A percentile compares a stretch with the other conserved stretches of the same genome.
These are phyloP conservation scores for Orycteropus afer DNA, from an alignment of 2,113 vertebrate genomes.

Conservation along the genomic window DNA sequence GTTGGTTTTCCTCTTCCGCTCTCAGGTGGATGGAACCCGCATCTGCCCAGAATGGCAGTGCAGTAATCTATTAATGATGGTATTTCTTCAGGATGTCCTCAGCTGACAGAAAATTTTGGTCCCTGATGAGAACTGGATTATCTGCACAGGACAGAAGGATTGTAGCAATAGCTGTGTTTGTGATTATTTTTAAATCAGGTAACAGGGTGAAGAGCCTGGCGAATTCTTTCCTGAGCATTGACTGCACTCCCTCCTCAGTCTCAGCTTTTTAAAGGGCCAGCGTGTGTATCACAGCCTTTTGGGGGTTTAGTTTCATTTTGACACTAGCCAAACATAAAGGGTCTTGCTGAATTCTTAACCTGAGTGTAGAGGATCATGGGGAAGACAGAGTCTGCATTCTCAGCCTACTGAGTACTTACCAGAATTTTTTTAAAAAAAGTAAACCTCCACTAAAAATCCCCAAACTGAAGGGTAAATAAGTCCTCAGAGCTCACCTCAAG, in stretches of 20 bases:
- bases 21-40: conserved; percentile 22
- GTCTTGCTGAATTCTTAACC: conserved; percentile 30
- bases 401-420: conserved; percentile 14
- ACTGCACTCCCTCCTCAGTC: background rate
- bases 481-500: conserved; percentile 33
- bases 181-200: conserved; percentile 9
- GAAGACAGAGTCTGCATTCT: background rate
- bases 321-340: background rate
- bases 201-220: conserved; percentile 11
- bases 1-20: background rate
- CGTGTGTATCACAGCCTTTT: background rate
- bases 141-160: background rate
- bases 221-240: background rate
- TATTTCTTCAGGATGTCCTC: background rate
- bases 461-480: background rate
- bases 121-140: background rate
- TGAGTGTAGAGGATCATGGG: background rate
- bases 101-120: background rate
- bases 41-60: background rate
- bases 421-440: conserved; percentile 16
- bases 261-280: background rate
- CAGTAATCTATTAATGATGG: background rate
- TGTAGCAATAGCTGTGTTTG: background rate
- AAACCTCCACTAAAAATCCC: too few species aligned
- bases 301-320: background rate